phyloP scores from a whole-genome alignment of 2,888 invertebrate species.

The Chalcosyrphus nemorum region DNA sequence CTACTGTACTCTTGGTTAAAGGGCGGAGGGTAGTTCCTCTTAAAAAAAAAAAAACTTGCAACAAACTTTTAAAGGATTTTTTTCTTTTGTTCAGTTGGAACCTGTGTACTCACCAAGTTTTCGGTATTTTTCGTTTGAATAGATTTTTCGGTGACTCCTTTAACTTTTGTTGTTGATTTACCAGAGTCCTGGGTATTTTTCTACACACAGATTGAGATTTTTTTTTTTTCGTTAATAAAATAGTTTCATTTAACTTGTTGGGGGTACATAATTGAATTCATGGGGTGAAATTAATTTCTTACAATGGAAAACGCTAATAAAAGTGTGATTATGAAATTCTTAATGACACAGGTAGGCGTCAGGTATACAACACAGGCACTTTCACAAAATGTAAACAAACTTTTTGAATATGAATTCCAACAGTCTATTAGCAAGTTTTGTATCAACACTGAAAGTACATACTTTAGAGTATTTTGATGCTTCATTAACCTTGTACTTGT shows the following conservation, averaged over 20 bases:
- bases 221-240: conserved; percentile 78
- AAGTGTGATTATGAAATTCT: too few species aligned
- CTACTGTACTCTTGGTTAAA: neutral
- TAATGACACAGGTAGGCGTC: too few species aligned
- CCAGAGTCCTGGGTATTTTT: conserved; percentile 63
- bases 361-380: too few species aligned
- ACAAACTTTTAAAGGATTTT: conserved; percentile 41
- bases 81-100: neutral
- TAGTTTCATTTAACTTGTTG: conserved; percentile 75
- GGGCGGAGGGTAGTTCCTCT: neutral
- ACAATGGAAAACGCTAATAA: too few species aligned
- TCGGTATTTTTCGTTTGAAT: conserved; percentile 79
- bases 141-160: conserved; percentile 78
- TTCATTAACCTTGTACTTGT: neutral
- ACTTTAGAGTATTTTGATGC: neutral
- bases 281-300: neutral
- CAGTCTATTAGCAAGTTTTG: neutral
- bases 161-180: conserved; percentile 67
- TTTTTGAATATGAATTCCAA: neutral
- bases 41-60: conserved; percentile 26
- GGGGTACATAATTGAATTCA: neutral
- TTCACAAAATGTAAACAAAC: neutral
- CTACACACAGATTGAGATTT: conserved; percentile 30
- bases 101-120: conserved; percentile 79
- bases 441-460: neutral